These are phyloP conservation scores for Fringilla coelebs DNA, from an alignment of 2,797 vertebrate species.

Conservation along the genomic window DNA sequence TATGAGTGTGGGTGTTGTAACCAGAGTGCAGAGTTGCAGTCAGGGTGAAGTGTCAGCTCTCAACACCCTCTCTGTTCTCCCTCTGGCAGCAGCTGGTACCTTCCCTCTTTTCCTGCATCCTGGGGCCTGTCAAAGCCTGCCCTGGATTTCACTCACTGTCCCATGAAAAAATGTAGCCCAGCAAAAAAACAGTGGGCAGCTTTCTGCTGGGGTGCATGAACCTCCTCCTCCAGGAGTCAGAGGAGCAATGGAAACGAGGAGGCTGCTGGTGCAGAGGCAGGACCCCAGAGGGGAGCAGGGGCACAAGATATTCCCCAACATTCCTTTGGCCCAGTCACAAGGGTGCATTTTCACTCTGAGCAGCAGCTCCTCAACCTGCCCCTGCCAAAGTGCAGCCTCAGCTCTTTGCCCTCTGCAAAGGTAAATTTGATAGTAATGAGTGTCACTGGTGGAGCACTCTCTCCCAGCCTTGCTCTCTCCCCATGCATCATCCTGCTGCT, in stretches of 20 bases:
- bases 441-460: rapidly evolving
- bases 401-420: background rate
- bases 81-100: background rate
- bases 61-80: background rate
- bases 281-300: rapidly evolving
- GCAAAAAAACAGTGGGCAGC: background rate
- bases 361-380: background rate
- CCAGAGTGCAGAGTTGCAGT: background rate
- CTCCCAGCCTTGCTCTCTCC: background rate
- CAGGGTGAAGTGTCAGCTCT: background rate
- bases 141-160: background rate
- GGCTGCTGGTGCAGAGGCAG: background rate
- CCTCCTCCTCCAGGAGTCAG: background rate
- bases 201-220: background rate
- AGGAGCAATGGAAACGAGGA: background rate
- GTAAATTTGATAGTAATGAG: rapidly evolving
- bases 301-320: background rate
- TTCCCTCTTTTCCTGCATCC: background rate
- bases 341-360: background rate
- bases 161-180: background rate
- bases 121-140: background rate
- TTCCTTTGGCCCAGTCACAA: background rate
- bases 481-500: background rate
- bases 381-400: background rate
- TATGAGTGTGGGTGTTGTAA: rapidly evolving